A percentile compares a stretch with the other conserved stretches of the same genome.
These are phyloP conservation scores for Malacosoma neustria DNA, from an alignment of 2,888 invertebrate genomes.

Conservation along the genomic window DNA sequence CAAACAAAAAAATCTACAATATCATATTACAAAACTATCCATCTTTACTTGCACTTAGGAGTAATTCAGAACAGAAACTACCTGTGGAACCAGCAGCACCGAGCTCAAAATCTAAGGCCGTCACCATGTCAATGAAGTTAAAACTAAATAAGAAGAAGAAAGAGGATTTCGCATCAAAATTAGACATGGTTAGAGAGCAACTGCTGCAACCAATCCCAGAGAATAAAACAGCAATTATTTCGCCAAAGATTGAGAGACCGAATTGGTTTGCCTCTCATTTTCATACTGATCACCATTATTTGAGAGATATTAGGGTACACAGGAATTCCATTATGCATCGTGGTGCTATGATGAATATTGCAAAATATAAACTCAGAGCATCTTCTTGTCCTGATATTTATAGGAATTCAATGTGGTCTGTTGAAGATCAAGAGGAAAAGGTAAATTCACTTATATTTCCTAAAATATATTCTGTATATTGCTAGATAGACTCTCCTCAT, in stretches of 20 bases:
- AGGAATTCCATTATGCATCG: slow-evolving; percentile 91
- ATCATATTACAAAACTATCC: slow-evolving; percentile 84
- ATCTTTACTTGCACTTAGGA: slow-evolving; percentile 77
- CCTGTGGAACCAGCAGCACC: slow-evolving; percentile 41
- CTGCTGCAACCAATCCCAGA: slow-evolving; percentile 62
- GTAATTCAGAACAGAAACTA: slow-evolving; percentile 78
- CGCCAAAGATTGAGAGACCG: slow-evolving; percentile 34
- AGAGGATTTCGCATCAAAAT: slow-evolving; percentile 56
- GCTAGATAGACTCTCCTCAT: no score
- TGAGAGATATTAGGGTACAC: slow-evolving; percentile 81
- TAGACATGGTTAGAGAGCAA: slow-evolving; percentile 51
- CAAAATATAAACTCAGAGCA: slow-evolving; percentile 87
- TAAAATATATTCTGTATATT: no score
- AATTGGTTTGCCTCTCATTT: slow-evolving; percentile 70
- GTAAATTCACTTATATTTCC: slow-evolving; percentile 14
- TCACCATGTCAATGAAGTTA: slow-evolving; percentile 78
- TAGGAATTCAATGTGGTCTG: slow-evolving; percentile 88
- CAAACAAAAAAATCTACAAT: slow-evolving; percentile 79
- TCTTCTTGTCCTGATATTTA: slow-evolving; percentile 96
- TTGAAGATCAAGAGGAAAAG: slow-evolving; percentile 81
- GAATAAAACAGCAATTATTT: slow-evolving; percentile 44
- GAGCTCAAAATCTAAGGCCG: slow-evolving; percentile 58
- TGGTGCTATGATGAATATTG: slow-evolving; percentile 89
- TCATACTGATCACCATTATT: slow-evolving; percentile 77
- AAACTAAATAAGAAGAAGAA: slow-evolving; percentile 55